Percentiles rank a stretch among this genome's conserved stretches.
Evolutionary conservation across 2,797 vertebrate species (phyloP).

Genomic region (Eupleurogrammus muticus): DNA sequence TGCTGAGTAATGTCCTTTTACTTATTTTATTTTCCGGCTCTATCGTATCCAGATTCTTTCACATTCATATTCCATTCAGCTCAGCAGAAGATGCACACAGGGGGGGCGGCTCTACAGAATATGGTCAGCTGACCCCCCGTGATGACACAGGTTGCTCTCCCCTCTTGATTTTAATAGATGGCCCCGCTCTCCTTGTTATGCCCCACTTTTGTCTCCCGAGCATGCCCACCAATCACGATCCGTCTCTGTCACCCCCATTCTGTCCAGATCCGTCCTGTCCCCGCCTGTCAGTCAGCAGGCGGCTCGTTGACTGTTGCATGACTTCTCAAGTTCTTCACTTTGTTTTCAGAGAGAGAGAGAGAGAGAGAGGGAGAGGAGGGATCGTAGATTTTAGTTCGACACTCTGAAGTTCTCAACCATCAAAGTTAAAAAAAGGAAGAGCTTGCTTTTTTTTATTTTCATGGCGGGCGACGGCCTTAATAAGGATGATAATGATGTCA

Average conservation of each 20-base stretch:
- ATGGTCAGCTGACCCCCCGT: conserved; percentile 3
- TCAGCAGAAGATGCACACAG: not conserved
- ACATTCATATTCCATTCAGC: conserved; percentile 3
- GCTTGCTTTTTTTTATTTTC: conserved; percentile 66
- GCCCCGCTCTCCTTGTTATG: conserved; percentile 30
- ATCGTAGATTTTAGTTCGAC: conserved; percentile 40
- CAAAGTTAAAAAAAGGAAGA: conserved; percentile 71
- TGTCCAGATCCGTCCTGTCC: conserved; percentile 66
- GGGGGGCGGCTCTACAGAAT: not conserved
- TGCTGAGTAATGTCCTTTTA: conserved; percentile 15
- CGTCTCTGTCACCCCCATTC: conserved; percentile 67
- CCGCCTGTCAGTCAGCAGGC: conserved; percentile 60
- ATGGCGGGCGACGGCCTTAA: conserved; percentile 67
- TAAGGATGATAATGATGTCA: conserved; percentile 79
- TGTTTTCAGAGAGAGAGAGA: too few relatives aligned
- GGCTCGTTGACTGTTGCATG: conserved; percentile 78
- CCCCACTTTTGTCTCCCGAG: conserved; percentile 43
- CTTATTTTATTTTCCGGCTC: not conserved
- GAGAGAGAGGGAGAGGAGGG: conserved; percentile 22
- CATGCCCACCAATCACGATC: conserved; percentile 65
- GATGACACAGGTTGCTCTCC: conserved; percentile 6
- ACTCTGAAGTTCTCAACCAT: conserved; percentile 68
- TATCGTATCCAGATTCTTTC: conserved; percentile 17
- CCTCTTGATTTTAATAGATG: conserved; percentile 18
- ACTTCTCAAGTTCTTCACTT: conserved; percentile 63